These are phyloP conservation scores for Lypha dubia DNA, from an alignment of 2,888 invertebrate genomes.

Conservation along the genomic window DNA sequence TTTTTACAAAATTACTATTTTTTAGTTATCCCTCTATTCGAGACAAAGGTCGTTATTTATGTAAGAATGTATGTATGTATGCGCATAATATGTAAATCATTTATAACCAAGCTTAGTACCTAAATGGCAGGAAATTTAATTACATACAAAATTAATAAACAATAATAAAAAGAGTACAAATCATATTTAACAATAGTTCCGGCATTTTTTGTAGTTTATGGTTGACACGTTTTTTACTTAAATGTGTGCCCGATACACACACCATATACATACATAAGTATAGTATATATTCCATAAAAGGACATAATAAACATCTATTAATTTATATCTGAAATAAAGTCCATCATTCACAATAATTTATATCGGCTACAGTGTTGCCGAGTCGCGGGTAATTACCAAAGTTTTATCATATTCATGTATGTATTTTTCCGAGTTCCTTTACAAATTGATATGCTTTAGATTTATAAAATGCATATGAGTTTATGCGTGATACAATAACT, in stretches of 20 bases:
- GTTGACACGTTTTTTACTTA: conserved; percentile 57
- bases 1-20: too few relatives aligned
- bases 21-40: too few relatives aligned
- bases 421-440: not conserved
- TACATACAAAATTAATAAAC: conserved; percentile 41
- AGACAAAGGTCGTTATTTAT: too few relatives aligned
- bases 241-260: conserved; percentile 24
- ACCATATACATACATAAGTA: too few relatives aligned
- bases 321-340: conserved; percentile 14
- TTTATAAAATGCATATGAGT: too few relatives aligned
- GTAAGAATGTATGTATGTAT: too few relatives aligned
- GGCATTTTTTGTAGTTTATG: conserved; percentile 52
- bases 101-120: conserved; percentile 21
- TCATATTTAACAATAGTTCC: conserved; percentile 47
- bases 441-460: too few relatives aligned
- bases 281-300: conserved; percentile 56
- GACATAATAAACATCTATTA: conserved; percentile 50
- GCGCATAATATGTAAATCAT: conserved; percentile 10
- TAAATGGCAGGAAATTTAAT: conserved; percentile 44
- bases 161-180: conserved; percentile 12
- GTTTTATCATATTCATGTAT: not conserved
- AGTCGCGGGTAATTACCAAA: not conserved
- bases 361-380: conserved; percentile 1
- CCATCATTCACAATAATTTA: conserved; percentile 65
- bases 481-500: too few relatives aligned